A percentile compares a stretch with the other conserved stretches of the same genome.
Evolutionary conservation across 1,140 invertebrate genomes (phyloP).

Genomic region (Chymomyza costata): DNA sequence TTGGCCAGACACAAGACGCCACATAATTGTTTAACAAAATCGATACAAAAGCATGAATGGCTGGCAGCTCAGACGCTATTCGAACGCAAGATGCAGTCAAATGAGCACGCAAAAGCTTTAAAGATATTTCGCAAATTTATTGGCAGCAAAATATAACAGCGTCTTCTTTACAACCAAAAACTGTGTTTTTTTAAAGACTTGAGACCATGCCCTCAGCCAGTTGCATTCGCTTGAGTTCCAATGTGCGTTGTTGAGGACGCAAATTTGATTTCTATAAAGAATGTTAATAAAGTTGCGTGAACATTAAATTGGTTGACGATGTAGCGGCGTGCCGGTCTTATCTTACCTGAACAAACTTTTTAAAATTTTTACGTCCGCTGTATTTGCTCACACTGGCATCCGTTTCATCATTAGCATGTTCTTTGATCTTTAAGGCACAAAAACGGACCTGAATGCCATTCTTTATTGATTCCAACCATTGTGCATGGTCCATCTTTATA

Average conservation of each 20-base stretch:
- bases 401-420: conserved; percentile 19
- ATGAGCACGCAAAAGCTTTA: conserved; percentile 52
- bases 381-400: conserved; percentile 22
- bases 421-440: conserved; percentile 30
- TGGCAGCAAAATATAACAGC: conserved; percentile 50
- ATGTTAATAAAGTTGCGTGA: background rate
- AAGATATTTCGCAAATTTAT: conserved; percentile 71
- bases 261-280: conserved; percentile 12
- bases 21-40: conserved; percentile 35
- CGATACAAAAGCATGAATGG: conserved; percentile 60
- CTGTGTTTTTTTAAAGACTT: conserved; percentile 2
- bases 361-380: conserved; percentile 51
- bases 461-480: conserved; percentile 44
- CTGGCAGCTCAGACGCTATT: conserved; percentile 50
- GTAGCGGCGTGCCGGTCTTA: background rate
- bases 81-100: conserved; percentile 42
- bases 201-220: conserved; percentile 43
- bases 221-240: conserved; percentile 37
- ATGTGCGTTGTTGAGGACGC: conserved; percentile 26
- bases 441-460: conserved; percentile 47
- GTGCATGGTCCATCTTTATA: conserved; percentile 10
- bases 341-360: conserved; percentile 59
- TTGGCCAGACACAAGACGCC: conserved; percentile 26
- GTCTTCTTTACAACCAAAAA: conserved; percentile 4
- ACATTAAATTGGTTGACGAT: too few species aligned